Evolutionary conservation across 2,888 invertebrate species (phyloP).

Genomic region (Cosmia pyralina): DNA sequence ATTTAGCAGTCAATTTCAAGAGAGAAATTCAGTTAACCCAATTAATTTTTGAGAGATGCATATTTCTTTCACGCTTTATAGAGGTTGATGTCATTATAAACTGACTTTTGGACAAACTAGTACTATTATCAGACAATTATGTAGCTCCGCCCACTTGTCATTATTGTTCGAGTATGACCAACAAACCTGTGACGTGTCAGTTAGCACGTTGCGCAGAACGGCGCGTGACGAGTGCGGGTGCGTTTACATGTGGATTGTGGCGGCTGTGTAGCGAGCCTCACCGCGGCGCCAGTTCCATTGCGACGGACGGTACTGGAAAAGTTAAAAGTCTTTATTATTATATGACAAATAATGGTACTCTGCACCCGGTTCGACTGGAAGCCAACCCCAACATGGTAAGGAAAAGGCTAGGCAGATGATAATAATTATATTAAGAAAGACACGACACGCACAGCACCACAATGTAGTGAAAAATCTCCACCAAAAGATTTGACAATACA

Average conservation of each 20-base stretch:
- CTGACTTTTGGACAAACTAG: not conserved
- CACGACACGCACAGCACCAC: not conserved
- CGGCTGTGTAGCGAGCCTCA: slow-evolving; percentile 98
- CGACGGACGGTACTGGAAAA: slow-evolving; percentile 96
- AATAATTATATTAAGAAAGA: not conserved
- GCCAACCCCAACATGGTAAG: not conserved
- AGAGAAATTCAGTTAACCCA: not conserved
- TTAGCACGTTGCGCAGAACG: slow-evolving; percentile 42
- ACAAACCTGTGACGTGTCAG: slow-evolving; percentile 18
- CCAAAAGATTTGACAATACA: not conserved
- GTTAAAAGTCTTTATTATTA: not conserved
- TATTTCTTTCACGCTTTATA: not conserved
- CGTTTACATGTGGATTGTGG: slow-evolving; percentile 97
- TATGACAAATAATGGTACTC: not conserved
- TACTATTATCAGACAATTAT: not conserved
- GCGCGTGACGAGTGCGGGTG: slow-evolving; percentile 7
- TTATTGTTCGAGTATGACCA: slow-evolving; percentile 10
- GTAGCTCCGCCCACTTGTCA: not conserved
- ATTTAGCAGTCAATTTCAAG: not conserved
- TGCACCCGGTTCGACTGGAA: not conserved
- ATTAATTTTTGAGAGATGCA: not conserved
- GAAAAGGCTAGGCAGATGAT: not conserved
- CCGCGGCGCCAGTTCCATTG: slow-evolving; percentile 98
- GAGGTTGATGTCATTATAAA: not conserved
- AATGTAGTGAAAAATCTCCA: not conserved